These are phyloP conservation scores for Danionella dracula DNA, from an alignment of 2,797 vertebrate genomes.

Conservation along the genomic window DNA sequence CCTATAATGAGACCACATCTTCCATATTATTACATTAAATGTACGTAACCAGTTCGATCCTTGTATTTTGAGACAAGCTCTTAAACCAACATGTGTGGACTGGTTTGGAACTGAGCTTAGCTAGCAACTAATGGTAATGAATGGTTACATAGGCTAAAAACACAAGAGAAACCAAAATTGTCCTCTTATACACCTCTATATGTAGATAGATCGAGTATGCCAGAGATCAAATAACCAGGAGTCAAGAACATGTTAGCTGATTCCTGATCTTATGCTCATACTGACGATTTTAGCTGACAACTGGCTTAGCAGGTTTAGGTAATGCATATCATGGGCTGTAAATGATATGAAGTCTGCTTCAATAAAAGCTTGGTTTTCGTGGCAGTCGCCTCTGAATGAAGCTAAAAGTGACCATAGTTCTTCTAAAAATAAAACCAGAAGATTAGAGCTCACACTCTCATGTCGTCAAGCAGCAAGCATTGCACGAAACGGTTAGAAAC, in stretches of 20 bases:
- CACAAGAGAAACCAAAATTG: neutral
- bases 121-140: neutral
- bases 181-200: neutral
- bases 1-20: too few relatives aligned
- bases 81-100: neutral
- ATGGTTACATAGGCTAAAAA: neutral
- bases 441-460: neutral
- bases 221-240: slow-evolving; percentile 5
- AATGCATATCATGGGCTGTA: neutral
- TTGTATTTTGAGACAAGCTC: too few relatives aligned
- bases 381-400: neutral
- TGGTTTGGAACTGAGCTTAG: neutral
- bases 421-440: neutral
- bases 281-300: neutral
- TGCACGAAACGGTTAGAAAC: neutral
- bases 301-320: neutral
- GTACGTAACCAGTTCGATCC: too few relatives aligned
- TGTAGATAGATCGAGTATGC: neutral
- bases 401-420: neutral
- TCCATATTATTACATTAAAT: too few relatives aligned
- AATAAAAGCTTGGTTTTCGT: neutral
- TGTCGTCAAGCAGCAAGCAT: neutral
- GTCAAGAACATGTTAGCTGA: slow-evolving; percentile 8
- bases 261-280: neutral
- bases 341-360: neutral